Conservation (phyloP, 1,140 invertebrate species). For the Kradibia gibbosae region DNA sequence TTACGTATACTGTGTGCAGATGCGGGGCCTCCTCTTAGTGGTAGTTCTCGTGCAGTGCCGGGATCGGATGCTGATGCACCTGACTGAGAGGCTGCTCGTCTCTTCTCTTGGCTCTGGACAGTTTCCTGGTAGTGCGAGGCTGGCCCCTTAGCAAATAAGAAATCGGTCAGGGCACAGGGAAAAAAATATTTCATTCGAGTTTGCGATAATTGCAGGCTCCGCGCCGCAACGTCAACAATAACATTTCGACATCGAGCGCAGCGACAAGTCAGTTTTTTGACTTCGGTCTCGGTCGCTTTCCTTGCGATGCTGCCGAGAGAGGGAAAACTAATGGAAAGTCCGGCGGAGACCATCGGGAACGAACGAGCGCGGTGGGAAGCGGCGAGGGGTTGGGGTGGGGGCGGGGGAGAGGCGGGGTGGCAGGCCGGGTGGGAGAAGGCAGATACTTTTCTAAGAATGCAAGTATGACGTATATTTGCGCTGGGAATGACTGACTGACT, state of each 20-base stretch:
- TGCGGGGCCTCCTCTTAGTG: neutral
- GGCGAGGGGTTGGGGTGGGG: too few relatives aligned
- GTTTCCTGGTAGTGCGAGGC: conserved; percentile 57
- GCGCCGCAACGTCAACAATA: neutral
- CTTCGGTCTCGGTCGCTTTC: conserved; percentile 4
- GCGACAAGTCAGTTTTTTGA: neutral
- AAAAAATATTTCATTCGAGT: conserved; percentile 48
- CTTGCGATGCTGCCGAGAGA: neutral
- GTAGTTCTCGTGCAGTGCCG: neutral
- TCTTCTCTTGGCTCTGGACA: conserved; percentile 48
- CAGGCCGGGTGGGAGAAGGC: neutral
- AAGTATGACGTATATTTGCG: conserved; percentile 39
- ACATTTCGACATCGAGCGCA: too few relatives aligned
- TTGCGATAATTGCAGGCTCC: conserved; percentile 42
- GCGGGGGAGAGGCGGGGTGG: neutral
- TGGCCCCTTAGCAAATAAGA: conserved; percentile 36
- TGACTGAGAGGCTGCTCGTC: neutral
- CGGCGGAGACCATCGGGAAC: neutral
- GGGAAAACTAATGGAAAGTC: conserved; percentile 43
- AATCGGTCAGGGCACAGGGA: conserved; percentile 42
- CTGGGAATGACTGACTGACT: conserved; percentile 37
- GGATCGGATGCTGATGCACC: conserved; percentile 51
- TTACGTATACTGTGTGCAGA: neutral
- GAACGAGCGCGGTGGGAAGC: too few relatives aligned
- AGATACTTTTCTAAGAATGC: conserved; percentile 45